These are phyloP conservation scores for Volucella bombylans DNA, from an alignment of 2,888 invertebrate species.

Conservation along the genomic window DNA sequence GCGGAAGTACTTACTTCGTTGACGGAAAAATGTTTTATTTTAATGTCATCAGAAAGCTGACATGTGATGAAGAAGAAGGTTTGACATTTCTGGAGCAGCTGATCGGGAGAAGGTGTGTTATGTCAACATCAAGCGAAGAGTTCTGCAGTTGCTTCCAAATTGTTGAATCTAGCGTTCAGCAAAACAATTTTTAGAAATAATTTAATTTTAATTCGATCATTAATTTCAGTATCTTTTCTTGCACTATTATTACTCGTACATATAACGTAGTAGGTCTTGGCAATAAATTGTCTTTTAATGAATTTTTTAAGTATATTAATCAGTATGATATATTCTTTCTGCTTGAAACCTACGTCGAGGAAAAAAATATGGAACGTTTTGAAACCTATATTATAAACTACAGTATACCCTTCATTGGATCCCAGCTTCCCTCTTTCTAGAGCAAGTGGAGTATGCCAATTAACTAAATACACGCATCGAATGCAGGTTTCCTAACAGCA, in stretches of 20 bases:
- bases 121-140: neutral
- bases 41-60: neutral
- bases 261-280: too few species aligned
- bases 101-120: neutral
- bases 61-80: slow-evolving; percentile 7
- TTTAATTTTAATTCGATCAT: neutral
- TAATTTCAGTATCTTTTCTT: too few species aligned
- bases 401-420: neutral
- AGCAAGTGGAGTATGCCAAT: neutral
- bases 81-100: slow-evolving; percentile 8
- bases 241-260: too few species aligned
- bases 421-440: neutral
- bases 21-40: slow-evolving; percentile 4
- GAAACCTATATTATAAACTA: slow-evolving; percentile 1
- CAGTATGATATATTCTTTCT: slow-evolving; percentile 13
- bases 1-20: too few species aligned
- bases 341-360: slow-evolving; percentile 9
- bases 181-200: slow-evolving; percentile 9
- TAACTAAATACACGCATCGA: neutral
- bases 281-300: too few species aligned
- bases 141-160: neutral
- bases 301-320: slow-evolving; percentile 20
- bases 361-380: slow-evolving; percentile 7
- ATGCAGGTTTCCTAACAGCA: neutral
- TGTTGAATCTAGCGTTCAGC: neutral